Evolutionary conservation across 1,140 invertebrate genomes (phyloP).

Genomic region (Scaptomyza hsui): DNA sequence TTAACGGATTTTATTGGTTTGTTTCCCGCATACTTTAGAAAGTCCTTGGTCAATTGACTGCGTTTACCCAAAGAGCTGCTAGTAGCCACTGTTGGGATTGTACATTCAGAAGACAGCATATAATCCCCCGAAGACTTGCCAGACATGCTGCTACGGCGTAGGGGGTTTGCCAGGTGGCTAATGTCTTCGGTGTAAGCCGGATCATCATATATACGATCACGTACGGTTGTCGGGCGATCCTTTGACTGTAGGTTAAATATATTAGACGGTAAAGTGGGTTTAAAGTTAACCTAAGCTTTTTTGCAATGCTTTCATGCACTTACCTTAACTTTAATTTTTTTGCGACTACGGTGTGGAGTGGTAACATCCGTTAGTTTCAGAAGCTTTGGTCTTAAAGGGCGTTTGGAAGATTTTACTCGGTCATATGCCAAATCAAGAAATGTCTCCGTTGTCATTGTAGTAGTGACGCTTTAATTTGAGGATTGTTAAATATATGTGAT

Average conservation of each 20-base stretch:
- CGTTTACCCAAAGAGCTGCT: constrained; percentile 70
- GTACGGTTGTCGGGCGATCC: constrained; percentile 69
- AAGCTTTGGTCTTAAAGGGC: constrained; percentile 70
- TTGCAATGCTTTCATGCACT: constrained; percentile 1
- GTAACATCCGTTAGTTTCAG: constrained; percentile 78
- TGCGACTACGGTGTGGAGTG: constrained; percentile 76
- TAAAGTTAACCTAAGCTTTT: not conserved
- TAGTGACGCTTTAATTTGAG: not conserved
- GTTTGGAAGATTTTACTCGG: constrained; percentile 65
- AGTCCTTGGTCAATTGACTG: constrained; percentile 71
- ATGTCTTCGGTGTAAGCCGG: constrained; percentile 83
- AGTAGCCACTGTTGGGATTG: constrained; percentile 26
- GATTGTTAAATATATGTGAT: not conserved
- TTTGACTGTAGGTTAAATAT: constrained; percentile 55
- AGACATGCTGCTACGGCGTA: constrained; percentile 77
- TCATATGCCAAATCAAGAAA: constrained; percentile 77
- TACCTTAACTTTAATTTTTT: constrained; percentile 82
- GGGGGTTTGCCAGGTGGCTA: constrained; percentile 79
- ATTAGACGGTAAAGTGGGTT: not conserved
- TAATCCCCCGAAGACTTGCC: constrained; percentile 54
- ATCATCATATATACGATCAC: constrained; percentile 82
- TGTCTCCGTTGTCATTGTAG: constrained; percentile 74
- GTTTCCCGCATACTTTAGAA: constrained; percentile 57
- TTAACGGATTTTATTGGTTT: constrained; percentile 46
- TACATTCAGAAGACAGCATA: constrained; percentile 16